Percentiles rank a stretch among this genome's conserved stretches.
Conservation (phyloP, 2,113 vertebrate species). For the Indri indri region DNA sequence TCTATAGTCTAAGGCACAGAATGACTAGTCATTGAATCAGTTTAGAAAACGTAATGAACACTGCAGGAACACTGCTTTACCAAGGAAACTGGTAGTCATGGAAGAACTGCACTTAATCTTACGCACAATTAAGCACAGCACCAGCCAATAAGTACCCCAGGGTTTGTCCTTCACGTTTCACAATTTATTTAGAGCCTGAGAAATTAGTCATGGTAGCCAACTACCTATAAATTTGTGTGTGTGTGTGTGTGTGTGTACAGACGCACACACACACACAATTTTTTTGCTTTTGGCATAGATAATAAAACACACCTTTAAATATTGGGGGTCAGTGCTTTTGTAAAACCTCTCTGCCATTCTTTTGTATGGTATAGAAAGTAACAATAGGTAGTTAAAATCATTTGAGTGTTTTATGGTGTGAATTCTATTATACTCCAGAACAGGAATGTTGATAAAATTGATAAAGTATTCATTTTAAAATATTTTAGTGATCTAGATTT, state of each 20-base stretch:
- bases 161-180: background rate
- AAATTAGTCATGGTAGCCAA: constrained; percentile 14
- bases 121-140: constrained; percentile 59
- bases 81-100: background rate
- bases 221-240: background rate
- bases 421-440: background rate
- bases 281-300: background rate
- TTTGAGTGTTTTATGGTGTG: background rate
- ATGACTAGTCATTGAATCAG: background rate
- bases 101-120: constrained; percentile 44
- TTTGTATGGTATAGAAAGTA: background rate
- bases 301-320: background rate
- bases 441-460: background rate
- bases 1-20: background rate
- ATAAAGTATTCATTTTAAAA: background rate
- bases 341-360: background rate
- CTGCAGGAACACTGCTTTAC: background rate
- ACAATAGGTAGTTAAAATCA: background rate
- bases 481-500: background rate
- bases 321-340: background rate
- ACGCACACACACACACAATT: background rate
- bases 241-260: too few relatives aligned
- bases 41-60: constrained; percentile 9
- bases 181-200: constrained; percentile 18
- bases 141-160: background rate